Evolutionary conservation across 2,888 invertebrate species (phyloP).

Genomic region (Eulithis prunata): DNA sequence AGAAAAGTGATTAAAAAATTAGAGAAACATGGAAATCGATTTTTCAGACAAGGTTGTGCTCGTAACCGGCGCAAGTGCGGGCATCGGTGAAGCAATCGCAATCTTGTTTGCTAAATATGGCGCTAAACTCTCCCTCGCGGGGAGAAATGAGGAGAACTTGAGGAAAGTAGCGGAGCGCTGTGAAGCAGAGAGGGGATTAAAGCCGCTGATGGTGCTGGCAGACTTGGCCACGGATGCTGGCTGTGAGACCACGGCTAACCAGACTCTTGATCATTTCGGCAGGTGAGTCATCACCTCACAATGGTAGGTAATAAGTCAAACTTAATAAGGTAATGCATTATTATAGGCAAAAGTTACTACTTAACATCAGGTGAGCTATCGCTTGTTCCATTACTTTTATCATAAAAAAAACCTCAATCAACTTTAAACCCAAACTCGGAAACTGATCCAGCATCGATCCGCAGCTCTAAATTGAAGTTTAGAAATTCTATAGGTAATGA

Average conservation of each 20-base stretch:
- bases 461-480: no score
- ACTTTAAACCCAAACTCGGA: no score
- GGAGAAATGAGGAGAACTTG: slow-evolving; percentile 50
- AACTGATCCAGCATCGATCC: no score
- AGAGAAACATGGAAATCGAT: slow-evolving; percentile 41
- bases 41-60: slow-evolving; percentile 55
- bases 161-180: slow-evolving; percentile 46
- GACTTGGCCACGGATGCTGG: slow-evolving; percentile 59
- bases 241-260: slow-evolving; percentile 48
- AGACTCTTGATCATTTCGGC: slow-evolving; percentile 52
- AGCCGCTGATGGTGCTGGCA: slow-evolving; percentile 50
- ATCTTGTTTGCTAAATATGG: slow-evolving; percentile 51
- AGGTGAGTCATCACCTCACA: slow-evolving; percentile 39
- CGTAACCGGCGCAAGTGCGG: slow-evolving; percentile 59
- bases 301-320: no score
- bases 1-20: not conserved
- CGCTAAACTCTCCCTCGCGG: slow-evolving; percentile 53
- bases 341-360: no score
- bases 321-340: no score
- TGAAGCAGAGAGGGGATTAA: slow-evolving; percentile 41
- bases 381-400: no score
- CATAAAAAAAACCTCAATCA: no score
- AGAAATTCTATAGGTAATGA: no score
- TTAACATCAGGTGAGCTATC: no score
- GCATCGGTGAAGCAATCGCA: slow-evolving; percentile 55